Evolutionary conservation across 2,797 vertebrate species (phyloP).

Genomic region (Crenichthys baileyi): DNA sequence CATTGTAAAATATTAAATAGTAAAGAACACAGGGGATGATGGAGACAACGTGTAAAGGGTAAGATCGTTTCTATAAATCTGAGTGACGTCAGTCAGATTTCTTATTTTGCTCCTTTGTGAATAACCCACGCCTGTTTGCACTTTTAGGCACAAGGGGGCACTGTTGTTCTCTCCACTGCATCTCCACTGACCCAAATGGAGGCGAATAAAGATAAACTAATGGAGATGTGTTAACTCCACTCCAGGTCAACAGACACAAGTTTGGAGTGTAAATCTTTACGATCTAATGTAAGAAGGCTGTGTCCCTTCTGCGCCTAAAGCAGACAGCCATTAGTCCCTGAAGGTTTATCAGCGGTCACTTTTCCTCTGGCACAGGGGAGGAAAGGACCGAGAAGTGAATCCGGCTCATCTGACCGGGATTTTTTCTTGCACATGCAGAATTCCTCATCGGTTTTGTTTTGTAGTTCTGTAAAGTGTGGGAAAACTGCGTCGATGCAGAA

Average conservation of each 20-base stretch:
- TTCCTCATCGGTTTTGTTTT: slow-evolving; percentile 1
- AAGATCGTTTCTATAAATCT: not conserved
- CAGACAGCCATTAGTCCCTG: slow-evolving; percentile 30
- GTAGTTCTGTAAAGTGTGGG: slow-evolving; percentile 46
- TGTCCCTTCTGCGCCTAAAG: slow-evolving; percentile 4
- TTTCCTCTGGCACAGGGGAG: slow-evolving; percentile 27
- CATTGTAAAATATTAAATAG: not conserved
- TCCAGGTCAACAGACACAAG: slow-evolving; percentile 60
- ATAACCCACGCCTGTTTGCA: not conserved
- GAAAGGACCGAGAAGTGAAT: slow-evolving; percentile 12
- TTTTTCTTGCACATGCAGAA: not conserved
- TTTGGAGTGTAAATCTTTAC: slow-evolving; percentile 25
- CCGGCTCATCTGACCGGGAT: slow-evolving; percentile 4
- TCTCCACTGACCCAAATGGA: slow-evolving; percentile 17
- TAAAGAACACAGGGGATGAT: too few relatives aligned
- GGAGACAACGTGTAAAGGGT: not conserved
- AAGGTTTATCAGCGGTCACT: slow-evolving; percentile 44
- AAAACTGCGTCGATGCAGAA: slow-evolving; percentile 47
- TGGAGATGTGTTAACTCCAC: slow-evolving; percentile 23
- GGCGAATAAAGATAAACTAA: slow-evolving; percentile 24
- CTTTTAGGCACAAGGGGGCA: slow-evolving; percentile 84
- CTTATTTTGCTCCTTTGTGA: slow-evolving; percentile 13
- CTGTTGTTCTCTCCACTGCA: slow-evolving; percentile 57
- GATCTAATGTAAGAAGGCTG: slow-evolving; percentile 9
- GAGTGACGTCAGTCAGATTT: slow-evolving; percentile 16